Conservation (phyloP, 2,113 vertebrate species). For the Rousettus leschenaultii region DNA sequence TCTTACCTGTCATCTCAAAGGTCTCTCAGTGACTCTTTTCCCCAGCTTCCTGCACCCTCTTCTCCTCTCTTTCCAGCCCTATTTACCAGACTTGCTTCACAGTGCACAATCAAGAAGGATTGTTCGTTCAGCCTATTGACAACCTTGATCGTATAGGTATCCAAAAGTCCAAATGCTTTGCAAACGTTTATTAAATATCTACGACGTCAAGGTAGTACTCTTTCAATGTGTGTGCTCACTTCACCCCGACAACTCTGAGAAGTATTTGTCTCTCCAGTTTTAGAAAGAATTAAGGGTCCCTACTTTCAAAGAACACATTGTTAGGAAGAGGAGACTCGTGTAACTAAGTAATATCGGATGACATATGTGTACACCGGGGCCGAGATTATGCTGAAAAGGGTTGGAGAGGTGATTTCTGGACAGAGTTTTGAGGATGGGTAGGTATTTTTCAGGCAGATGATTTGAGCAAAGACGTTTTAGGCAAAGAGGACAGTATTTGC, state of each 20-base stretch:
- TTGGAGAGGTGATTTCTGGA: background rate
- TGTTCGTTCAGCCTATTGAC: background rate
- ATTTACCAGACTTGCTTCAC: background rate
- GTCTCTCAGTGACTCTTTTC: background rate
- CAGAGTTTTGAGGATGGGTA: background rate
- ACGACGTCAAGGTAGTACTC: background rate
- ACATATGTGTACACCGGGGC: fast-evolving
- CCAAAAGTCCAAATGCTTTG: background rate
- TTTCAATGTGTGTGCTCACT: background rate
- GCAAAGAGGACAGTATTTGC: background rate
- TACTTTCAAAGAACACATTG: background rate
- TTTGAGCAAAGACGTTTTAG: background rate
- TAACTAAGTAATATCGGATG: background rate
- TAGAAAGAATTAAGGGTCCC: background rate
- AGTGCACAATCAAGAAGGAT: background rate
- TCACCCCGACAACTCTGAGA: background rate
- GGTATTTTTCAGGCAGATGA: background rate
- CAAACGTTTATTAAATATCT: background rate
- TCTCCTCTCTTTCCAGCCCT: background rate
- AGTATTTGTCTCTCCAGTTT: background rate
- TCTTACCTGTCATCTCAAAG: background rate
- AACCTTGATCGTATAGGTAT: background rate
- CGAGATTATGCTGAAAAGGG: background rate
- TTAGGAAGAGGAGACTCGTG: background rate
- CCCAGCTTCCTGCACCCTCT: fast-evolving